Conservation (phyloP, 2,113 vertebrate species). For the Eidolon helvum region DNA sequence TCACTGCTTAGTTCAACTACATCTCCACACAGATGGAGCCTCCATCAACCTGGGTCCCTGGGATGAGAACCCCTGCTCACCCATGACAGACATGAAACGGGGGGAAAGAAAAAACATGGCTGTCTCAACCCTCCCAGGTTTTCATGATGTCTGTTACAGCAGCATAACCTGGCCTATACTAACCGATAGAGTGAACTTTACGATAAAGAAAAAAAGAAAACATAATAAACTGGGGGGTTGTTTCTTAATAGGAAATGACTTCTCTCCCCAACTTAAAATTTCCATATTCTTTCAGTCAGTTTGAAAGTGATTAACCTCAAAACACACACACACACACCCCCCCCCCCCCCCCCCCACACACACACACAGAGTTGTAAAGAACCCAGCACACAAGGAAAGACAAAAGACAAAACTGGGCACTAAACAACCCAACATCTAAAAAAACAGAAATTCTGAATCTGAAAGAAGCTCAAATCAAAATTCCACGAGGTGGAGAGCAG, state of each 20-base stretch:
- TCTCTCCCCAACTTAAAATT: background rate
- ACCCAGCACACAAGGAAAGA: background rate
- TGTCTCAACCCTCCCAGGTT: background rate
- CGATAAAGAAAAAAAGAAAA: background rate
- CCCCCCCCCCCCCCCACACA: too few species aligned
- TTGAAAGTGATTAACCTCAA: background rate
- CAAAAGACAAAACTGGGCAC: background rate
- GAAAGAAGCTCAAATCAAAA: constrained; percentile 8
- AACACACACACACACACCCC: background rate
- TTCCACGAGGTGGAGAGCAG: background rate
- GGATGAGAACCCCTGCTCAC: background rate
- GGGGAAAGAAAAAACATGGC: background rate
- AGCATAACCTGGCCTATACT: background rate
- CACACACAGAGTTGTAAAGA: background rate
- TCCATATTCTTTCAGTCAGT: background rate
- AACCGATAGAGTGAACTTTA: background rate
- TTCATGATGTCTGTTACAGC: background rate
- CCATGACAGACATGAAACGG: background rate
- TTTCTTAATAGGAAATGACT: background rate
- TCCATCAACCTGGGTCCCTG: background rate
- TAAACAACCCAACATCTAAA: background rate
- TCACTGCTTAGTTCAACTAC: background rate
- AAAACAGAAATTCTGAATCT: background rate
- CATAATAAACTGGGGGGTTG: background rate
- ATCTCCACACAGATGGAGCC: background rate